Conservation (phyloP, 2,797 vertebrate genomes). For the Erpetoichthys calabaricus region DNA sequence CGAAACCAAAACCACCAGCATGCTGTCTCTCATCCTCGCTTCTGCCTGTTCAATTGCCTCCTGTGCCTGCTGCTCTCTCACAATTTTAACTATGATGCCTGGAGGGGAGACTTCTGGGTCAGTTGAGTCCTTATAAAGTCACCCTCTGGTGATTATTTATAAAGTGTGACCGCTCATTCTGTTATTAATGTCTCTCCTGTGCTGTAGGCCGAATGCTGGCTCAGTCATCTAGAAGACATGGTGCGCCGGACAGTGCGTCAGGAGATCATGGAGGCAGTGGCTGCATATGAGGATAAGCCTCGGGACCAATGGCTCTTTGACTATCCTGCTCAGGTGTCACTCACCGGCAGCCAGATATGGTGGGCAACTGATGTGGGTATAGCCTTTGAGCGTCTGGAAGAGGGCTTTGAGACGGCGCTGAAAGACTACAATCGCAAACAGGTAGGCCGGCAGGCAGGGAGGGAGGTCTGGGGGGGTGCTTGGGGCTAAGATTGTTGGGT, state of each 20-base stretch:
- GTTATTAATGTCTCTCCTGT: no score
- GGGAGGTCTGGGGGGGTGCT: no score
- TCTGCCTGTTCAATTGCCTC: no score
- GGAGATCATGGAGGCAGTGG: conserved; percentile 51
- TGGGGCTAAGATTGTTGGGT: no score
- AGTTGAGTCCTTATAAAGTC: no score
- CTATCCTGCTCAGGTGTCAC: conserved; percentile 41
- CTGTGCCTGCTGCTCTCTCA: no score
- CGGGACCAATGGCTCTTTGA: conserved; percentile 52
- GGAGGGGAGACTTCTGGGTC: no score
- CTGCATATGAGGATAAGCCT: conserved; percentile 52
- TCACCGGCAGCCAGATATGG: conserved; percentile 52
- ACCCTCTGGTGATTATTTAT: no score
- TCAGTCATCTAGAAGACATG: conserved; percentile 40
- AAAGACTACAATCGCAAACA: conserved; percentile 59
- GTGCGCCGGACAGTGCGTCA: conserved; percentile 44
- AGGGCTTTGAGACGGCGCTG: conserved; percentile 52
- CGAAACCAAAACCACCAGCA: no score
- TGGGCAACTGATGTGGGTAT: conserved; percentile 51
- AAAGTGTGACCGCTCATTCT: no score
- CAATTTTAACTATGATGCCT: no score
- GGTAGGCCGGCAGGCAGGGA: conserved; percentile 19
- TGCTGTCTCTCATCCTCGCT: no score
- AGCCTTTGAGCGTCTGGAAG: conserved; percentile 53
- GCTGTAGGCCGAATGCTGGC: conserved; percentile 40